phyloP scores from a whole-genome alignment of 2,888 invertebrate species.

The Drosophila cognata region DNA sequence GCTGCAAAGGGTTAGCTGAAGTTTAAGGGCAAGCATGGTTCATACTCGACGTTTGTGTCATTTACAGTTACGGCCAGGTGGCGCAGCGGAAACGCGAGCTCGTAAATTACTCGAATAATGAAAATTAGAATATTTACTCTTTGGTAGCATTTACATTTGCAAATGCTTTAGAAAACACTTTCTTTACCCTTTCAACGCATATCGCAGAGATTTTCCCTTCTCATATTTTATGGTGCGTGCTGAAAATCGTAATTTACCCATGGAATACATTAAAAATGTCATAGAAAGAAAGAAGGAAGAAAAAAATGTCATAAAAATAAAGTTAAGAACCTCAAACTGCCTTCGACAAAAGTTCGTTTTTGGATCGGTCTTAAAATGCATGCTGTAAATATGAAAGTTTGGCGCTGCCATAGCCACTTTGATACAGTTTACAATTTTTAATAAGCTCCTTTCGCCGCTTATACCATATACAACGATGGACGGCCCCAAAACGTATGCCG shows the following conservation, averaged over 20 bases:
- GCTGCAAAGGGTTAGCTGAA: conserved; percentile 3
- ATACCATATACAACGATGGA: neutral
- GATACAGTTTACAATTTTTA: conserved; percentile 20
- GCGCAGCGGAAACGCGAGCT: conserved; percentile 61
- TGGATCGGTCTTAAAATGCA: conserved; percentile 20
- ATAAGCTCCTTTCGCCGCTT: conserved; percentile 2
- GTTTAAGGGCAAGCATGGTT: conserved; percentile 47
- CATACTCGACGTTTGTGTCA: conserved; percentile 36
- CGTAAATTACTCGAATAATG: conserved; percentile 79
- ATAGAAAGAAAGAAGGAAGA: neutral
- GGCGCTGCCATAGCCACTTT: neutral
- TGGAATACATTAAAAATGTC: conserved; percentile 32
- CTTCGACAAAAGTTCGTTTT: conserved; percentile 3
- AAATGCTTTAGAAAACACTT: conserved; percentile 29
- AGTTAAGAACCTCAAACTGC: neutral
- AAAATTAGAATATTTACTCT: conserved; percentile 77
- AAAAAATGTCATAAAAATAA: neutral
- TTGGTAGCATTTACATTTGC: conserved; percentile 33
- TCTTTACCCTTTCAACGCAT: conserved; percentile 15
- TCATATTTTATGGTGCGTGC: conserved; percentile 10
- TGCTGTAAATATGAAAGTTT: conserved; percentile 30
- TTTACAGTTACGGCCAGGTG: conserved; percentile 45
- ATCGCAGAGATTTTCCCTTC: too few relatives aligned
- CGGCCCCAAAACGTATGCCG: conserved; percentile 37
- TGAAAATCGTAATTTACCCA: conserved; percentile 35